phyloP scores from a whole-genome alignment of 1,140 invertebrate species.

The Drosophila persimilis region DNA sequence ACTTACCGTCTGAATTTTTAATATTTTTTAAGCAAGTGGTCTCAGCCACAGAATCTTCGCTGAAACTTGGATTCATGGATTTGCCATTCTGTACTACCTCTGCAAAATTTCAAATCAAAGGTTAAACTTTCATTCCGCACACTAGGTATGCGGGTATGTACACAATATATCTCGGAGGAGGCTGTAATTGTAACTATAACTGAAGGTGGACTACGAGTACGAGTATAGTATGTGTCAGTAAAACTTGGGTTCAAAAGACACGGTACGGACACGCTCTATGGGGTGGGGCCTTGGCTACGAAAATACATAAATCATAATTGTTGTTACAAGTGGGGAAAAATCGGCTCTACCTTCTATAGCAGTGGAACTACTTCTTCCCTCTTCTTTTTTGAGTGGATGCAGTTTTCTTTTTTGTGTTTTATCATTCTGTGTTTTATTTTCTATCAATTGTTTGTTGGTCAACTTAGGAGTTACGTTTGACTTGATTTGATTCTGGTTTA shows the following conservation, averaged over 20 bases:
- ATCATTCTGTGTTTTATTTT: background rate
- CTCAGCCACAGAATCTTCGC: constrained; percentile 90
- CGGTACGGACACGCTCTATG: constrained; percentile 57
- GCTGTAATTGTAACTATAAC: constrained; percentile 33
- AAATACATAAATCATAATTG: constrained; percentile 16
- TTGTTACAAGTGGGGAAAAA: constrained; percentile 32
- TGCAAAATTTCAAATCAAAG: constrained; percentile 81
- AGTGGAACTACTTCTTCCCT: background rate
- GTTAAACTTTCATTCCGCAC: constrained; percentile 60
- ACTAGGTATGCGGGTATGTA: background rate
- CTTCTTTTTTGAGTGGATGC: background rate
- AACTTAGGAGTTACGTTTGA: constrained; percentile 3
- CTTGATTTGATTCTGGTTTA: background rate
- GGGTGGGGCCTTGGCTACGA: constrained; percentile 51
- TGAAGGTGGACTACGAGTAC: constrained; percentile 28
- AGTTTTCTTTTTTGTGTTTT: background rate
- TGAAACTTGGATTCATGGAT: constrained; percentile 88
- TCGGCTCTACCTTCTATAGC: constrained; percentile 26
- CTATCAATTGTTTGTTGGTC: constrained; percentile 41
- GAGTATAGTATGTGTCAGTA: constrained; percentile 11
- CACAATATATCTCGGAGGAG: constrained; percentile 1
- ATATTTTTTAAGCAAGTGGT: constrained; percentile 90
- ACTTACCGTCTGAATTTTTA: constrained; percentile 93
- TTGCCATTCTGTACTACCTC: constrained; percentile 84
- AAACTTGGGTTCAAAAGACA: constrained; percentile 53